Evolutionary conservation across 1,140 invertebrate species (phyloP).

Genomic region (Drosophila sechellia): DNA sequence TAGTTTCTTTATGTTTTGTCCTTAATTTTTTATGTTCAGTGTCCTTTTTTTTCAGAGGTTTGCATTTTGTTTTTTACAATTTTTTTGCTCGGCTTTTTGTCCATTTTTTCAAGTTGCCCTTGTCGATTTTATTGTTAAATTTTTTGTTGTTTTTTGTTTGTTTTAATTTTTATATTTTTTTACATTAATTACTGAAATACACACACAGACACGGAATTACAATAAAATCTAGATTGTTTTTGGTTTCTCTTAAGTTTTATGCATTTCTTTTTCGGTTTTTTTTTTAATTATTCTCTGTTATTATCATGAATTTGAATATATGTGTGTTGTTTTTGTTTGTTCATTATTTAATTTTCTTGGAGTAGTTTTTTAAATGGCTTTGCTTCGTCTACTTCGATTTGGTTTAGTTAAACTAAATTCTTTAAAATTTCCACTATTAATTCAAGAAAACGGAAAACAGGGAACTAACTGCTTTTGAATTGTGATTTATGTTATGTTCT

Average conservation of each 20-base stretch:
- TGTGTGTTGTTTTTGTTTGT: constrained; percentile 28
- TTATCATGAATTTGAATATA: constrained; percentile 72
- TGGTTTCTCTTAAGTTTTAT: constrained; percentile 40
- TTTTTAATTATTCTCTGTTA: constrained; percentile 42
- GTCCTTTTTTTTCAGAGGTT: constrained; percentile 42
- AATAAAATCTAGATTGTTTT: constrained; percentile 79
- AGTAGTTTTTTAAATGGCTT: constrained; percentile 41
- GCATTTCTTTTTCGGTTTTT: constrained; percentile 10
- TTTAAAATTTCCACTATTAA: constrained; percentile 72
- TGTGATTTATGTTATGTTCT: constrained; percentile 16
- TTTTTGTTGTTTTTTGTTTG: constrained; percentile 38
- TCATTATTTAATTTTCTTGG: constrained; percentile 26
- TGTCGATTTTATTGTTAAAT: constrained; percentile 39
- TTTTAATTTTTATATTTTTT: constrained; percentile 43
- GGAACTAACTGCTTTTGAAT: constrained; percentile 19
- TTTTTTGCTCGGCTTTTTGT: constrained; percentile 53
- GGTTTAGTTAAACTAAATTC: constrained; percentile 69
- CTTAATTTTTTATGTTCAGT: constrained; percentile 65
- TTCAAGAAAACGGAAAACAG: constrained; percentile 25
- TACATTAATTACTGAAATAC: constrained; percentile 82
- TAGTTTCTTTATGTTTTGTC: constrained; percentile 75
- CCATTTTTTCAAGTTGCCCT: constrained; percentile 52
- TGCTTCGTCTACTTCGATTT: constrained; percentile 35
- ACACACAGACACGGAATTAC: constrained; percentile 83
- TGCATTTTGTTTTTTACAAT: constrained; percentile 65